Base-by-base conservation (phyloP, 2,888 invertebrate species). In the Macroteleia sp. region DNA sequence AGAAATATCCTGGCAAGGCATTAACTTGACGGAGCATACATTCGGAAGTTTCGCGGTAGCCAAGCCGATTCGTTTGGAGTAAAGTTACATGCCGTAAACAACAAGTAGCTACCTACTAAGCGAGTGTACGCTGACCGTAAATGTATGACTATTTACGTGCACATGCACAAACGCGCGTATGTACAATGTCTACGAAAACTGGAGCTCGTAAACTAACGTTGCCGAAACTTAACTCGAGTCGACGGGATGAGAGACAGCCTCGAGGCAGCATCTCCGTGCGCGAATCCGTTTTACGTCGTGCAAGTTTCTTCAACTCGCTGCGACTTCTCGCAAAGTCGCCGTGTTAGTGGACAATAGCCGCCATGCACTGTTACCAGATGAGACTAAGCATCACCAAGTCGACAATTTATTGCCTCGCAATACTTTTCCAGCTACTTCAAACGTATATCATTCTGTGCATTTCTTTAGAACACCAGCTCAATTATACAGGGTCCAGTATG, bases 61-160 rank as follows among this genome's bases (percentile, higher is more conserved):
- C 79, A 79, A 80, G 83, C 83, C 85, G 83, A 86, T 87, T 87
- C 86, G 86, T 86, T 87, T 81, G 82, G 76, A 78, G 83, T 79
- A 82, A 88, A 88, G 84, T 88, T 88, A 82, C 84, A 84, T 83
- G 78, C 82, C 86, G 88, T 87, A 88, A 89, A 88, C 87, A 88
- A 87, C 86, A 84, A 84, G 86, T 84, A 85, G 84, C 85, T 84
- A 83, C 81, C 83, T 83, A 83, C 83, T 81, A 79, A 70, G 76
- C 76, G 74, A 70, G 66, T 46, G 61, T 67, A 75, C 69, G 64
- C 76, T 77, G 74, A 76, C 76, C 76, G 79, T 80, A 73, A 76
- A 73, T 76, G 73, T 57, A 66, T 64, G 81, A 75, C 76, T 77
- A 79, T 74, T 80, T 77, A 69, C 75, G 76, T 78, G 69, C 70